Evolutionary conservation across 1,140 invertebrate genomes (phyloP), one percentile per base, ranked within the genome.

Genomic region (Drosophila saltans): DNA sequence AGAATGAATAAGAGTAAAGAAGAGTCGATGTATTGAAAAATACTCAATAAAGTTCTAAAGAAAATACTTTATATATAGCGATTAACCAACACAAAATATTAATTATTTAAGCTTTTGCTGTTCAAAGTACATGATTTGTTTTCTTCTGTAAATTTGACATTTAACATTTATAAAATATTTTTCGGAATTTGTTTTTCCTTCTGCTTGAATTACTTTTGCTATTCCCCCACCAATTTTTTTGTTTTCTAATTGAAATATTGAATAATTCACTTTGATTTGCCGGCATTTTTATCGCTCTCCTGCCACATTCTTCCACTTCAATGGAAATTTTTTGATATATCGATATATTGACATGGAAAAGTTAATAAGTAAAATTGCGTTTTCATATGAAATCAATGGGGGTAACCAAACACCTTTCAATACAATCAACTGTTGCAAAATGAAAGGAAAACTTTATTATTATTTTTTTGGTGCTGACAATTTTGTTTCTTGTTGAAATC

Each of bases 361-460:
- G 30, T 59, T 52, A 52, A 52, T 26, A 52, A 52, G 45, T 26
- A 24, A 52, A 52, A 52, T 52, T 52, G 45, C 21, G 45, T 52
- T 59, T 33, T 39, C 33, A 59, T 59, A 59, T 59, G 30, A 39
- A 59, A 39, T 59, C 30, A 21, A 39, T 11, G 30, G 57, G 36
- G 21, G 57, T 59, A 52, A 58, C 21, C 26, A 67, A 76, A 60
- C 59, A 68, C 73, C 60, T 67, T 76, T 77, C 45, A 67, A 52
- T 4, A 52, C 62, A 66, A 67, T 69, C 75, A 82, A 78, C 57
- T 66, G 65, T 66, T 74, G 55, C 72, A 66, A 73, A 72, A 76
- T 21, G n/a, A 52, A 52, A 52, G 45, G 45, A 52, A 66, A 73
- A 69, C 52, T 55, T 65, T 73, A 80, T 77, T 78, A 78, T 80